Evolutionary conservation across 2,888 invertebrate species (phyloP), one percentile per base, ranked within the genome.

Genomic region (Phaonia tiefii): DNA sequence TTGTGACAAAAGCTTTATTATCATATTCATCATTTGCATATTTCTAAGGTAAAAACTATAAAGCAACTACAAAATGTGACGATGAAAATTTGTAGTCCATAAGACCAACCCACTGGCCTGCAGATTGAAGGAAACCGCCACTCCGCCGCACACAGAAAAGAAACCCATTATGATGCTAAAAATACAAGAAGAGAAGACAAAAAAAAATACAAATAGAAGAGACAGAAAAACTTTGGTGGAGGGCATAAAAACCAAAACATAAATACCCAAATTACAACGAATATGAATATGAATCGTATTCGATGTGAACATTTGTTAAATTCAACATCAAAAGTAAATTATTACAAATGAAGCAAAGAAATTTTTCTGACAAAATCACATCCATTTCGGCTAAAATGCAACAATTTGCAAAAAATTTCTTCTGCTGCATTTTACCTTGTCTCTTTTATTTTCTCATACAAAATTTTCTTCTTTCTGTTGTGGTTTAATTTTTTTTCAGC

Each of bases 281-380:
- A 13, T 58, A 58, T 31, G 58, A 37, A n/a, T 37, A 58, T 26
- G 37, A 58, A 37, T 58, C 37, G 26, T 51, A 49, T 42, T 25
- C 1, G 15, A 49, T 11, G 31, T 51, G 15, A 26, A 65, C 56
- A 69, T 69, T 58, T 60, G 39, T 10, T n/a, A 11, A 20, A 69
- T 17, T 37, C 60, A 67, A 42, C 51, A 60, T 75, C 69, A 44
- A 44, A 76, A 76, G 37, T 65, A 76, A 65, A 65, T 65, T 71
- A 76, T 46, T 65, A 44, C 51, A 65, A 71, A 65, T 71, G 11
- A 56, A 46, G 37, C 58, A 73, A 71, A 70, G 39, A 60, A 37
- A 37, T 60, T 17, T 22, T 54, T 54, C 25, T 54, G 8, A 54
- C 54, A 69, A 54, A 69, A 69, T 46, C 15, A 15, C 13, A 42